Percentiles rank a stretch among this genome's conserved stretches.
phyloP scores from a whole-genome alignment of 2,888 invertebrate genomes.

The Tenthredo scrophulariae region DNA sequence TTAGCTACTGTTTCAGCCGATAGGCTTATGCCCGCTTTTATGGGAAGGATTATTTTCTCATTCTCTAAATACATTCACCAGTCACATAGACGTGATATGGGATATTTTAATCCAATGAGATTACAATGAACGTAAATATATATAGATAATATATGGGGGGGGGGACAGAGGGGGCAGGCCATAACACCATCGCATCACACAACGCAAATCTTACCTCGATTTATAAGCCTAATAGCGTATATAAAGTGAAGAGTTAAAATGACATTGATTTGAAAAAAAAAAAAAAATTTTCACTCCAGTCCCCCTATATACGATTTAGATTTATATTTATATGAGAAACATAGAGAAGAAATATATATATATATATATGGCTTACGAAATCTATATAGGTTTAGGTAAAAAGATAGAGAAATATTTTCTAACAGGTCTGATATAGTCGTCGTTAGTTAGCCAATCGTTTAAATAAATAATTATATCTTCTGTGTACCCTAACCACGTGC shows the following conservation, averaged over 20 bases:
- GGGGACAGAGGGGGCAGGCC: not conserved
- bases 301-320: not conserved
- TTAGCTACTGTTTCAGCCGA: conserved; percentile 26
- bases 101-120: conserved; percentile 11
- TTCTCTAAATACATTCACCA: not conserved
- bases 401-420: conserved; percentile 10
- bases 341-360: too few species aligned
- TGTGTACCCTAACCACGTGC: not conserved
- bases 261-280: not conserved
- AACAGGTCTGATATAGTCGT: not conserved
- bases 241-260: not conserved
- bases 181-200: not conserved
- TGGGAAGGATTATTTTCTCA: not conserved
- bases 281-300: not conserved
- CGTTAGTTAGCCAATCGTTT: conserved; percentile 6
- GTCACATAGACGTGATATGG: not conserved
- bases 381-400: not conserved
- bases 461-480: not conserved
- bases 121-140: conserved; percentile 13
- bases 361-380: not conserved
- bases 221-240: not conserved
- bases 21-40: not conserved
- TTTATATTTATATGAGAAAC: too few species aligned
- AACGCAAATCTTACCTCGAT: not conserved
- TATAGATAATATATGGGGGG: too few species aligned